These are phyloP conservation scores for Rutilus rutilus DNA, from an alignment of 2,113 vertebrate species.

Conservation along the genomic window DNA sequence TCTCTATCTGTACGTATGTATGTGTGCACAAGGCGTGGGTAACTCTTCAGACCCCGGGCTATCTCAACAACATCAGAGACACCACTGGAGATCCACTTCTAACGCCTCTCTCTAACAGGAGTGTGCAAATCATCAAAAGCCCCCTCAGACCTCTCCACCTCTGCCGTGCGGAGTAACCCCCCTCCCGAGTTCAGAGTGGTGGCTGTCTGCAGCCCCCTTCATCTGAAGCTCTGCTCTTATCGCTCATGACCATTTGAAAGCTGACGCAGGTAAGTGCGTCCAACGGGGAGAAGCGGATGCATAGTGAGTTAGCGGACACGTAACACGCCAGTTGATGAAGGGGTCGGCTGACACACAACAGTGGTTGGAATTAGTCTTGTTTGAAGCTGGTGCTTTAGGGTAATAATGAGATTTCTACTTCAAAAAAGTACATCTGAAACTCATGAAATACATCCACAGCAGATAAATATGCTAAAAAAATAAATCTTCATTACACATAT, in stretches of 20 bases:
- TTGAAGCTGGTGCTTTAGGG: conserved; percentile 23
- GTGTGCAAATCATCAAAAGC: conserved; percentile 53
- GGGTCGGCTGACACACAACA: background rate
- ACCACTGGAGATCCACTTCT: conserved; percentile 49
- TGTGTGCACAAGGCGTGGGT: background rate
- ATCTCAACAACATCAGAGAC: conserved; percentile 48
- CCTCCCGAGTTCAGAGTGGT: conserved; percentile 41
- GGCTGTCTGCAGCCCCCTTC: conserved; percentile 13
- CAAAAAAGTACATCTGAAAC: background rate
- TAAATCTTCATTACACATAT: background rate
- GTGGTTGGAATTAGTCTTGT: background rate
- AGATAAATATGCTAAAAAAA: background rate
- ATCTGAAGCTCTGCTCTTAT: conserved; percentile 43
- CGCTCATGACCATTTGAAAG: conserved; percentile 45
- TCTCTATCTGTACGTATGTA: conserved; percentile 9
- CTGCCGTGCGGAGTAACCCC: conserved; percentile 24
- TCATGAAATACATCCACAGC: background rate
- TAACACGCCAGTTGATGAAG: conserved; percentile 6
- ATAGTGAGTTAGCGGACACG: background rate
- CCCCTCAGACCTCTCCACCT: conserved; percentile 32
- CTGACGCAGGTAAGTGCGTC: conserved; percentile 3
- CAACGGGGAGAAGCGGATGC: background rate
- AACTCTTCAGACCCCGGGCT: conserved; percentile 36
- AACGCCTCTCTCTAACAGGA: conserved; percentile 45
- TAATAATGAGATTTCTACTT: conserved; percentile 31